Evolutionary conservation across 2,113 vertebrate species (phyloP).

Genomic region (Prochilodus magdalenae): DNA sequence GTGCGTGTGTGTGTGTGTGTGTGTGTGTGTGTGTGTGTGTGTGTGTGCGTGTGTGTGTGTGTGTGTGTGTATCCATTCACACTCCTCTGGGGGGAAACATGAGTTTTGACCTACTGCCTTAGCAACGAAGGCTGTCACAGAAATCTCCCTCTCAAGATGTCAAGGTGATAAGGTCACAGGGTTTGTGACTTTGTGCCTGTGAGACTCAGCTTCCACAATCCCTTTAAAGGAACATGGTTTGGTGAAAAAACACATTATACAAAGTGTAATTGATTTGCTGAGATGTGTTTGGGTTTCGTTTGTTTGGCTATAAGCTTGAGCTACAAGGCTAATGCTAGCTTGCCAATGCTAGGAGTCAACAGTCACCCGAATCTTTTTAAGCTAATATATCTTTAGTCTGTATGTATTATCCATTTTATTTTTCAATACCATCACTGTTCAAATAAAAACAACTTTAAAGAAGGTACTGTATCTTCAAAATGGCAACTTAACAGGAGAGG

Average conservation of each 20-base stretch:
- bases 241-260: background rate
- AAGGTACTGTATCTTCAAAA: too few species aligned
- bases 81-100: conserved; percentile 45
- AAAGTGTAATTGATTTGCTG: too few species aligned
- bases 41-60: too few species aligned
- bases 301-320: background rate
- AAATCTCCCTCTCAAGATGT: conserved; percentile 45
- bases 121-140: conserved; percentile 38
- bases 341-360: too few species aligned
- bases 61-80: conserved; percentile 37
- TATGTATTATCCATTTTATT: too few species aligned
- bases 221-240: background rate
- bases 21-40: conserved; percentile 44
- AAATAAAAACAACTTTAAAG: too few species aligned
- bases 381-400: too few species aligned
- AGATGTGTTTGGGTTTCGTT: too few species aligned
- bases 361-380: too few species aligned
- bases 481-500: too few species aligned
- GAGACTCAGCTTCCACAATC: background rate
- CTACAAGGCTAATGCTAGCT: too few species aligned
- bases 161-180: conserved; percentile 39
- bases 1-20: conserved; percentile 44
- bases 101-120: conserved; percentile 51
- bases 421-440: too few species aligned
- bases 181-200: conserved; percentile 13